Evolutionary conservation across 2,888 invertebrate species (phyloP), one percentile per base, ranked within the genome.

Genomic region (Odontocolon sp.): DNA sequence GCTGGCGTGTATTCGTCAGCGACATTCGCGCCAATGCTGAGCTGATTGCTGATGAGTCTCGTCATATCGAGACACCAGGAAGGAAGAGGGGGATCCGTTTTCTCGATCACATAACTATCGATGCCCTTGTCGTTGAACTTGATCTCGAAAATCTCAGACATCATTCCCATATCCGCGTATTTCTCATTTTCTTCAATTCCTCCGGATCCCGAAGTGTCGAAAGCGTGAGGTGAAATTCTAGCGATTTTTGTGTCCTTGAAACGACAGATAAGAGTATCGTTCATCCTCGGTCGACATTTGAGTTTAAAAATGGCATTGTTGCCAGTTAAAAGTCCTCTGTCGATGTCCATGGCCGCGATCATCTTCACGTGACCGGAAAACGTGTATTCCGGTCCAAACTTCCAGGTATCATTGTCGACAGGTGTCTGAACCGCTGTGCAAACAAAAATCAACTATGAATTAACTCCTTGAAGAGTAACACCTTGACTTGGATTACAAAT

Each of bases 111-210:
- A 21, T 81, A 80, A 71, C 68, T 72, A 0, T 77, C 71, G 38
- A 85, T 81, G 0, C 86, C 85, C 0, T 56, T 63, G 2, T 81
- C 71, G 63, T 79, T 78, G 47, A 86, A 87, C 56, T 78, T 77
- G 1, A 86, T 81, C 38, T 78, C 79, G 26, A 84, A 84, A 5
- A n/a, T 38, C 33, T 74, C 56, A 0, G 76, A 66, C 14, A 80
- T 76, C 14, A 83, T 72, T 21, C 52, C 76, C n/a, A 78, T 71
- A 6, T 40, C 40, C n/a, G n/a, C n/a, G n/a, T n/a, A n/a, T n/a
- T n/a, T n/a, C 16, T 77, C 77, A 18, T 64, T 80, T 2, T 76
- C 70, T 1, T 81, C 70, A 47, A 72, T 81, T 0, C 42, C 4
- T 16, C 79, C 77, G 5, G 63, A 70, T 1, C 42, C 31, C 2